Base-by-base conservation (phyloP, 2,888 invertebrate species). In the Steinernema scapterisci region DNA sequence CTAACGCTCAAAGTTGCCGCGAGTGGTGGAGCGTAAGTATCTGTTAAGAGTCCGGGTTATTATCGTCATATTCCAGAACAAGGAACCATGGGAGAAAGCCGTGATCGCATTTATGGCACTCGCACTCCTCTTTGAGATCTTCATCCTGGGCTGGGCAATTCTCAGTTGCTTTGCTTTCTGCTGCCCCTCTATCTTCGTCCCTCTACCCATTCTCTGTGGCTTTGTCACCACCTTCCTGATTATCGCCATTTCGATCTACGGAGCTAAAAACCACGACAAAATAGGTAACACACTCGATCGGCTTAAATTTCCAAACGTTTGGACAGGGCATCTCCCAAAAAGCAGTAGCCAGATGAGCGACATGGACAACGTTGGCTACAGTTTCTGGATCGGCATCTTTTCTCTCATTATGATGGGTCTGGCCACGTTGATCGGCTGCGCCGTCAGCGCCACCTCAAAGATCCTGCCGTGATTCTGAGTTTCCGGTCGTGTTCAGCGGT, bases 1-100 rank as follows among this genome's bases (percentile, higher is more conserved):
- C 80, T 9, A 70, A 73, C n/a, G 75, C 72, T 7, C 74, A 77
- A 56, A 82, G 82, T 70, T 85, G 85, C 71, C 73, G 76, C 31
- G 74, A 74, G 9, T 84, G 81, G 78, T 81, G 78, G 51, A 75
- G 76, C 19, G 82, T 83, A 63, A 74, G 74, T 70, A 9, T n/a
- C 19, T 23, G 21, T n/a, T 71, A 71, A 16, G 63, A 63, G 7
- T 63, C 25, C 25, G 27, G 7, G 9, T 23, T 25, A 16, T 70
- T 6, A 31, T 16, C 5, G 19, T 44, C 19, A 44, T 16, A 5
- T 7, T 74, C 51, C 44, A 74, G 74, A 74, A 38, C 31, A 44
- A 56, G 9, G 54, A 52, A 23, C 44, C 56, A 25, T 75, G 75
- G 75, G 73, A 75, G 25, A 74, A 74, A 19, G 56, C 63, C n/a